phyloP scores from a whole-genome alignment of 2,888 invertebrate genomes.

The Oscheius sp. region DNA sequence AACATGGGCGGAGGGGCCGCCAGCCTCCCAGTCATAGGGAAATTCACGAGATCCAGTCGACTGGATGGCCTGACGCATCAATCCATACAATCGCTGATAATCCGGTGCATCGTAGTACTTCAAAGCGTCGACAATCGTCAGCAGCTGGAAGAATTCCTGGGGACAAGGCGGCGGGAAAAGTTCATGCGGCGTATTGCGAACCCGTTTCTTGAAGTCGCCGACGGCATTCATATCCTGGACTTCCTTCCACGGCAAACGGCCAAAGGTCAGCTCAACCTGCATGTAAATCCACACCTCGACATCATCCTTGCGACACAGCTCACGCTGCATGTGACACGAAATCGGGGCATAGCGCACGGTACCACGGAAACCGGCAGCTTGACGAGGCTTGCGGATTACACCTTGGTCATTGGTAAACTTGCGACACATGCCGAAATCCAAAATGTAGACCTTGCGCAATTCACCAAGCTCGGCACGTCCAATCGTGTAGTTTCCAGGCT shows the following conservation, averaged over 20 bases:
- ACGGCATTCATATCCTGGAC: constrained; percentile 61
- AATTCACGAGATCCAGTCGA: constrained; percentile 58
- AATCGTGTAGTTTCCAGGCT: constrained; percentile 58
- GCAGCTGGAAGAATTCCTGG: constrained; percentile 31
- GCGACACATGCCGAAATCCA: constrained; percentile 56
- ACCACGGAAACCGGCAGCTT: constrained; percentile 68
- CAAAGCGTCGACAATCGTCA: constrained; percentile 49
- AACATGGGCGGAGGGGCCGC: constrained; percentile 48
- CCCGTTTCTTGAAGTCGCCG: constrained; percentile 61
- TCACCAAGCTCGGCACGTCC: constrained; percentile 54
- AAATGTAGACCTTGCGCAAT: constrained; percentile 60
- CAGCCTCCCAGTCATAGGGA: constrained; percentile 67
- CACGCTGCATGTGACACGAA: constrained; percentile 66
- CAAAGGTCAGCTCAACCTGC: constrained; percentile 58
- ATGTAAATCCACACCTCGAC: constrained; percentile 60
- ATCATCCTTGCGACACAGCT: constrained; percentile 63
- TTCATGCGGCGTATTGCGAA: constrained; percentile 48
- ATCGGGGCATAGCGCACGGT: constrained; percentile 69
- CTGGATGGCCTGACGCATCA: constrained; percentile 43
- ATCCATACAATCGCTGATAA: constrained; percentile 60
- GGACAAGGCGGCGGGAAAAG: constrained; percentile 42
- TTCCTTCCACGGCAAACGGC: constrained; percentile 61
- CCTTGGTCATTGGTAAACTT: constrained; percentile 48
- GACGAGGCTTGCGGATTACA: constrained; percentile 65
- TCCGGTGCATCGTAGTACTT: constrained; percentile 70